Conservation (phyloP, 2,888 invertebrate species). For the Ptilodon capucinus region DNA sequence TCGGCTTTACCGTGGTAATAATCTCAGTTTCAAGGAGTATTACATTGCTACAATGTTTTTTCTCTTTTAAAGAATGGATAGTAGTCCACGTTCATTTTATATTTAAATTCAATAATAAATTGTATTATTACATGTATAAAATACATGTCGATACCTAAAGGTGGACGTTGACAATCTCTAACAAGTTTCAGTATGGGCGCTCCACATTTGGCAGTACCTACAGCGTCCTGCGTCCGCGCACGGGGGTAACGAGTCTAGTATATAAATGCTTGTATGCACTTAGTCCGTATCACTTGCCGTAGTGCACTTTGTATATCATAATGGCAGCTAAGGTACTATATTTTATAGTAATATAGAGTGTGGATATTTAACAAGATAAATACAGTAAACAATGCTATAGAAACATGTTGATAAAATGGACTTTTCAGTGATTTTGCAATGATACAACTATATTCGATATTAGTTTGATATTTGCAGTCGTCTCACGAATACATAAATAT, state of each 20-base stretch:
- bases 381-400: neutral
- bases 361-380: slow-evolving; percentile 7
- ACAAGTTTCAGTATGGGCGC: slow-evolving; percentile 25
- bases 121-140: too few relatives aligned
- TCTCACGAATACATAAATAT: too few relatives aligned
- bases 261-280: slow-evolving; percentile 65
- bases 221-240: slow-evolving; percentile 29
- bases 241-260: slow-evolving; percentile 70
- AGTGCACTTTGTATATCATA: slow-evolving; percentile 69
- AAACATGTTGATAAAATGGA: neutral
- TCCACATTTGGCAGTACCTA: slow-evolving; percentile 39
- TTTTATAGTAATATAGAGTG: slow-evolving; percentile 28
- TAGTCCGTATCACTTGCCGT: slow-evolving; percentile 70
- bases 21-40: too few relatives aligned
- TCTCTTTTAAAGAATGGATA: too few relatives aligned
- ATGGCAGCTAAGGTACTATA: slow-evolving; percentile 77
- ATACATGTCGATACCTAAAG: too few relatives aligned
- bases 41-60: too few relatives aligned
- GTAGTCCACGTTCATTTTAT: too few relatives aligned
- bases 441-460: neutral
- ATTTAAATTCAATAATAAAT: too few relatives aligned
- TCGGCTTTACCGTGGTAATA: too few relatives aligned
- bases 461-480: too few relatives aligned
- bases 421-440: neutral
- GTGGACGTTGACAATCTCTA: slow-evolving; percentile 37